A percentile compares a stretch with the other conserved stretches of the same genome.
phyloP scores from a whole-genome alignment of 2,797 vertebrate species.

The Sciaenops ocellatus region DNA sequence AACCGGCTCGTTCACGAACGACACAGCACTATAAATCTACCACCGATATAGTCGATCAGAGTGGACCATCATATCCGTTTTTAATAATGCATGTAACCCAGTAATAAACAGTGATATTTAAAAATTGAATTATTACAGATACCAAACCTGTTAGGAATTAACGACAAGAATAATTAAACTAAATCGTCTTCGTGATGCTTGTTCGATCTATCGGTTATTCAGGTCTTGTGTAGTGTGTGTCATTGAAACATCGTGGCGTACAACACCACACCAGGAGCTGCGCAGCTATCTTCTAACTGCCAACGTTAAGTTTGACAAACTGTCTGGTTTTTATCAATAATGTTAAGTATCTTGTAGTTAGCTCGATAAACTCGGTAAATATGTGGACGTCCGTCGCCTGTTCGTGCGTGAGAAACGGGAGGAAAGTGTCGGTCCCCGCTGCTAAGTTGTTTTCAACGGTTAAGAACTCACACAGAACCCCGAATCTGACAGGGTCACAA shows the following conservation, averaged over 20 bases:
- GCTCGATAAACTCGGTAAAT: accelerated
- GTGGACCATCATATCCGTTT: accelerated
- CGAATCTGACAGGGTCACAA: neutral
- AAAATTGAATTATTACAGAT: accelerated
- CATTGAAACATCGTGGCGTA: conserved; percentile 47
- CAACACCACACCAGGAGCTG: neutral
- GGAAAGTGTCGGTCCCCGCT: conserved; percentile 7
- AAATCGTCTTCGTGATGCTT: no score
- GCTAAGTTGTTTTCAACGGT: conserved; percentile 4
- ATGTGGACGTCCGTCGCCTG: conserved; percentile 69
- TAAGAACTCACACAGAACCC: neutral
- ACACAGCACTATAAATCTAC: conserved; percentile 26
- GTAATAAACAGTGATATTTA: accelerated
- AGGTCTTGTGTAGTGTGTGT: conserved; percentile 36
- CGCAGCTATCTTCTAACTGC: neutral
- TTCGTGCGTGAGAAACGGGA: conserved; percentile 49
- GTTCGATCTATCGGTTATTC: conserved; percentile 29
- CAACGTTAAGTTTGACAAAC: accelerated
- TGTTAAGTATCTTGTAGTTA: neutral
- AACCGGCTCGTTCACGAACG: no score
- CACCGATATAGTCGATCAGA: conserved; percentile 32
- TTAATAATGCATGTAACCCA: accelerated
- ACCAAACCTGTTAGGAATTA: no score
- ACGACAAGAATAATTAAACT: no score
- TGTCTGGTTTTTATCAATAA: neutral